Conservation (phyloP, 1,140 invertebrate genomes). For the Bombus sibiricus region DNA sequence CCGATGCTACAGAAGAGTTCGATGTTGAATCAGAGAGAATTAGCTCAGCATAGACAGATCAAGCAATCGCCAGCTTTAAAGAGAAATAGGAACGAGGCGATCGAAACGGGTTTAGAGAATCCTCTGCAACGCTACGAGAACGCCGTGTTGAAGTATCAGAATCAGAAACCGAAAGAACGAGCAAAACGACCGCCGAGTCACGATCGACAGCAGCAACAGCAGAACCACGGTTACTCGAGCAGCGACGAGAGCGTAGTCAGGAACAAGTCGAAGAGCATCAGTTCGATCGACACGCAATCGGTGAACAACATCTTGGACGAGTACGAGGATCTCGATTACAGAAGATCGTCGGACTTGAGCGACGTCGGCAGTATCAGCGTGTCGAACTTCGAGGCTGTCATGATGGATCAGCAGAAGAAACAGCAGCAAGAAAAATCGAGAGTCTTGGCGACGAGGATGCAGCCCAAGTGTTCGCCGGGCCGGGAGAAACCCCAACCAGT, state of each 20-base stretch:
- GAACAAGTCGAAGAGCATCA: constrained; percentile 75
- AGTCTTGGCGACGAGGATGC: constrained; percentile 33
- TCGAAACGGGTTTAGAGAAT: constrained; percentile 25
- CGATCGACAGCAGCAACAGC: constrained; percentile 51
- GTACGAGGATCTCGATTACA: constrained; percentile 73
- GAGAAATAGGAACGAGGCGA: constrained; percentile 3
- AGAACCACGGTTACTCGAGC: constrained; percentile 66
- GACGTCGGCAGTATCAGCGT: constrained; percentile 69
- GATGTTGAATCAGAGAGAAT: constrained; percentile 40
- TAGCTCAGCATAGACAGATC: constrained; percentile 25
- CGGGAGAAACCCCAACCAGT: constrained; percentile 60
- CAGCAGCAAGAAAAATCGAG: constrained; percentile 50
- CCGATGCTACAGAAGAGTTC: background rate
- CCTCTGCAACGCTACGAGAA: constrained; percentile 51
- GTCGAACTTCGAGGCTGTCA: constrained; percentile 69
- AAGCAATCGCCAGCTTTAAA: constrained; percentile 33
- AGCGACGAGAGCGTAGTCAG: constrained; percentile 70
- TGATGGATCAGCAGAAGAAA: constrained; percentile 61
- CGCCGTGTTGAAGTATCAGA: constrained; percentile 54
- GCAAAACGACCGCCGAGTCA: constrained; percentile 38
- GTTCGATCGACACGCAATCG: constrained; percentile 75
- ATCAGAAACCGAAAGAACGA: constrained; percentile 19
- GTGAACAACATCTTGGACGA: constrained; percentile 76
- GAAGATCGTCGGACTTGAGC: constrained; percentile 70
- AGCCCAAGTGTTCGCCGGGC: constrained; percentile 29